Evolutionary conservation across 1,140 invertebrate genomes (phyloP), one percentile per base, ranked within the genome.

Genomic region (Drosophila athabasca): DNA sequence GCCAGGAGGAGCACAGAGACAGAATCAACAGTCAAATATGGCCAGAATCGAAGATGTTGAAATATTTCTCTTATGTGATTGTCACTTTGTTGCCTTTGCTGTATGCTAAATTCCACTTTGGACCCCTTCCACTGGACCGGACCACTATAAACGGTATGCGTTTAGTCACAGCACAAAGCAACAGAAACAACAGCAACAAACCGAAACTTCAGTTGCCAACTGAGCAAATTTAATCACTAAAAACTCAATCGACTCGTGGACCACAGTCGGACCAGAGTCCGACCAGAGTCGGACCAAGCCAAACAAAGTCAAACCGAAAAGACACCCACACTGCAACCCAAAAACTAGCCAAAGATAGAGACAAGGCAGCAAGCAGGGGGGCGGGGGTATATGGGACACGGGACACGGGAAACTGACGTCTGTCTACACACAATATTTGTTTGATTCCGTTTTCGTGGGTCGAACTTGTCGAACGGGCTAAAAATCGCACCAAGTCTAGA

Each of bases 401-500:
- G 24, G 24, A 26, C 24, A 26, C 24, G 24, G 24, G 24, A 5
- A 3, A 26, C 24, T 5, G 53, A 48, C 26, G 41, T 29, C 60
- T 52, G 44, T 57, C 71, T 70, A 77, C 53, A 76, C 58, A 76
- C 73, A 53, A 8, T 74, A 73, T 81, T 81, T 72, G 66, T 81
- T 81, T 72, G 66, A 82, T 69, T 75, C 66, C 67, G 64, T 78
- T 88, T 67, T 89, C 76, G 83, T 88, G 83, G 83, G 83, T 76
- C 79, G 83, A 83, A 89, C 65, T 89, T 79, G 83, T 83, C 76
- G 72, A 88, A 65, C 72, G 45, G 87, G 84, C 71, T 71, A 71
- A 88, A 88, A 83, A 76, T 87, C 83, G 71, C 83, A 83, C 79
- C 72, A 68, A 61, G 68, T 77, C 79, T 83, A 60, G 79, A 87